These are phyloP conservation scores for Dasyornis broadbenti DNA, from an alignment of 2,113 vertebrate genomes.

Conservation along the genomic window DNA sequence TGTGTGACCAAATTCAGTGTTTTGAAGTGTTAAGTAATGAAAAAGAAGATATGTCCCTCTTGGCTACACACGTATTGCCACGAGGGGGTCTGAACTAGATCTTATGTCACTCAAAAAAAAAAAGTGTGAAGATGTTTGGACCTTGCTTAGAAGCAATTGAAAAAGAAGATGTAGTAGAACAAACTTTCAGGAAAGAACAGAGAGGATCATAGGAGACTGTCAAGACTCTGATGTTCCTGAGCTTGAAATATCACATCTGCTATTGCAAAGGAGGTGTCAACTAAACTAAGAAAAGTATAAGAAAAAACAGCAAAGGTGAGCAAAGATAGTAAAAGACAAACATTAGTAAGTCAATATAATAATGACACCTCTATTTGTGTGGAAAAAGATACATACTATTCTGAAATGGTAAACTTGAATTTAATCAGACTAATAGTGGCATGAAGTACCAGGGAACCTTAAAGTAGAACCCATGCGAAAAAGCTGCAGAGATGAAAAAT, in stretches of 20 bases:
- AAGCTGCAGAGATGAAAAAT: not conserved
- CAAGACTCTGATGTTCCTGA: not conserved
- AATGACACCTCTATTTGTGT: not conserved
- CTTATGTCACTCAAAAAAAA: not conserved
- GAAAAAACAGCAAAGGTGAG: not conserved
- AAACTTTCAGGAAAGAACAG: not conserved
- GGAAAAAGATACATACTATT: not conserved
- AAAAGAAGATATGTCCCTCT: not conserved
- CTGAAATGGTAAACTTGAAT: not conserved
- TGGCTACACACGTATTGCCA: not conserved
- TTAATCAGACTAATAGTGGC: not conserved
- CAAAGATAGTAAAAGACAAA: not conserved
- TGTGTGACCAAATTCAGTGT: not conserved
- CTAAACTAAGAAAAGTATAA: not conserved
- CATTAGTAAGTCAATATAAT: not conserved
- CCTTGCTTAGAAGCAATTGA: not conserved
- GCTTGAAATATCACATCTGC: not conserved
- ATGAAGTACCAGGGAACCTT: not conserved
- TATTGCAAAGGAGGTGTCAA: rapidly evolving
- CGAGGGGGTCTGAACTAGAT: not conserved
- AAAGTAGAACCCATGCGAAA: not conserved
- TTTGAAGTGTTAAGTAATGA: not conserved
- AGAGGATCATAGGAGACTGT: not conserved
- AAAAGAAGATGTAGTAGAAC: not conserved
- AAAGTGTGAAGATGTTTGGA: not conserved